phyloP scores from a whole-genome alignment of 2,113 vertebrate genomes.

The Clarias macrocephalus region DNA sequence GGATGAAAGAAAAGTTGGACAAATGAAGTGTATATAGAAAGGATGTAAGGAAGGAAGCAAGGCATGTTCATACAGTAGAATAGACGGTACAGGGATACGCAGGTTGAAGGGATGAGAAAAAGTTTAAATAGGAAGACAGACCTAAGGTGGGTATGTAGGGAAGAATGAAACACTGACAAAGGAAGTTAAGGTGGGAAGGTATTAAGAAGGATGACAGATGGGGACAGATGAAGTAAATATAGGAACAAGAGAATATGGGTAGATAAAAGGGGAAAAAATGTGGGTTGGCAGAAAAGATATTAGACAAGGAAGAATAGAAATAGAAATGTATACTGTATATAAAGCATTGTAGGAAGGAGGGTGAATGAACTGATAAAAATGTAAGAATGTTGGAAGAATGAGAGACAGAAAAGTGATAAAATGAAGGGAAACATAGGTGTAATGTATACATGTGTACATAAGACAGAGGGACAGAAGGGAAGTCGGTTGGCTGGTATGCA shows the following conservation, averaged over 20 bases:
- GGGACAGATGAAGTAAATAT: not conserved
- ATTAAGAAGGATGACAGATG: too few species aligned
- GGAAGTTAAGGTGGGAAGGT: too few species aligned
- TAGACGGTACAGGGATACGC: not conserved
- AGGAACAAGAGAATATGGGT: not conserved
- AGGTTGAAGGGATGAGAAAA: not conserved
- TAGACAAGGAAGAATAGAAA: not conserved
- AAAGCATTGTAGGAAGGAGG: not conserved
- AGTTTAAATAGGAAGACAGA: not conserved
- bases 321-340: not conserved
- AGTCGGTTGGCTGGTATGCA: not conserved
- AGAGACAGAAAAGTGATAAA: not conserved
- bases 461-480: not conserved
- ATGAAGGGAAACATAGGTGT: not conserved
- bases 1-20: not conserved
- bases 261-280: not conserved
- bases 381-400: not conserved
- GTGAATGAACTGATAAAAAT: not conserved
- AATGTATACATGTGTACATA: not conserved
- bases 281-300: not conserved
- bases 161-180: not conserved
- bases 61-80: not conserved
- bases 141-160: not conserved
- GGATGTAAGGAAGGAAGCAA: not conserved
- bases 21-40: not conserved